Conservation (phyloP, 2,888 invertebrate species). For the Buathra laborator region DNA sequence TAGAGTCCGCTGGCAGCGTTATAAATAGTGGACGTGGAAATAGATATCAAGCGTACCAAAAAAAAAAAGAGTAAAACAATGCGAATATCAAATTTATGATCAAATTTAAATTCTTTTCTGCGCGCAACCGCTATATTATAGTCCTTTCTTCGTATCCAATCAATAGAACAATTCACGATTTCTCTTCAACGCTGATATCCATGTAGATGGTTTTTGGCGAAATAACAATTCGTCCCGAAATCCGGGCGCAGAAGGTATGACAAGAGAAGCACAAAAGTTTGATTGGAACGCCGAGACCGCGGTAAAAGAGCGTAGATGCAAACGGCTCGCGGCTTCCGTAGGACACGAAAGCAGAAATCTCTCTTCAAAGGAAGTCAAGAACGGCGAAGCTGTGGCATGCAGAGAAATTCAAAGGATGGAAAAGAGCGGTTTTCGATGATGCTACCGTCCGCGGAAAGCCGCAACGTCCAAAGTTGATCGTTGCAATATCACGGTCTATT, state of each 20-base stretch:
- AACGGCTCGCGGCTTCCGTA: background rate
- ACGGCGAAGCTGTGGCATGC: constrained; percentile 30
- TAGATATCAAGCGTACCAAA: background rate
- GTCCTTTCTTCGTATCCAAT: background rate
- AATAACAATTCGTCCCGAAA: background rate
- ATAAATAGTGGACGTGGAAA: background rate
- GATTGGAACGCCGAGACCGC: constrained; percentile 3
- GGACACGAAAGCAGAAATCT: background rate
- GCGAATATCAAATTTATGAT: background rate
- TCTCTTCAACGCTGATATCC: background rate
- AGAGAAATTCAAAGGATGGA: constrained; percentile 22
- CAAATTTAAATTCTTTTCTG: background rate
- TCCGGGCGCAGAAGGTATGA: background rate
- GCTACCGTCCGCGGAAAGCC: constrained; percentile 42
- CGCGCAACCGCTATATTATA: background rate
- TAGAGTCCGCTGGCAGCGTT: background rate
- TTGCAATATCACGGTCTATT: constrained; percentile 52
- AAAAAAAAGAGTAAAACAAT: constrained; percentile 2
- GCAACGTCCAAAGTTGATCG: constrained; percentile 48
- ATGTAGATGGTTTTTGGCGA: background rate
- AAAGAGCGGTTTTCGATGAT: constrained; percentile 51
- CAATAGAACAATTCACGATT: background rate
- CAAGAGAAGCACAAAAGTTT: constrained; percentile 1
- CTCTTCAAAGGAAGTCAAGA: constrained; percentile 63
- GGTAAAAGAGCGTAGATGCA: background rate